Conservation (phyloP, 2,888 invertebrate species). For the Amblyjoppa proteus region DNA sequence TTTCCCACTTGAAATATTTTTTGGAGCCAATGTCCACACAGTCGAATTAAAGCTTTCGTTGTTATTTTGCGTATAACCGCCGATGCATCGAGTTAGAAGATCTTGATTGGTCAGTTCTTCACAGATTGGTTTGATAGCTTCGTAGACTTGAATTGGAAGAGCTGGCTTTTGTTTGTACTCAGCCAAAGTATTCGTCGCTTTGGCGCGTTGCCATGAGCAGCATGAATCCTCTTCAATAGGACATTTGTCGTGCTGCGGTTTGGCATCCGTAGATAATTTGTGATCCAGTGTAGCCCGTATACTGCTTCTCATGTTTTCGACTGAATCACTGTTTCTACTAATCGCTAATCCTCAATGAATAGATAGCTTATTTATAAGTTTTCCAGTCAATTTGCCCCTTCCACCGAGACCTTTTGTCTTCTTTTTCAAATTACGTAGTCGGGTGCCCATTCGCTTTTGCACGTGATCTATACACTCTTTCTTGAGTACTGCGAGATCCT, state of each 20-base stretch:
- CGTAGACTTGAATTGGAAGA: conserved; percentile 58
- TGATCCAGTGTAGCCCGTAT: conserved; percentile 71
- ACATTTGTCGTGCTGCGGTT: conserved; percentile 70
- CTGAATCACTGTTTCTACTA: conserved; percentile 61
- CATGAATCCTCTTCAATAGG: conserved; percentile 67
- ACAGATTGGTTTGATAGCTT: conserved; percentile 69
- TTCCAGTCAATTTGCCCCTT: conserved; percentile 51
- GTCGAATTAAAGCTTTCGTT: conserved; percentile 64
- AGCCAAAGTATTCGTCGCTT: conserved; percentile 53
- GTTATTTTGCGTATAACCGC: conserved; percentile 63
- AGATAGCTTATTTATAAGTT: conserved; percentile 55
- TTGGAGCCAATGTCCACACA: conserved; percentile 65
- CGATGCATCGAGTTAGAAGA: conserved; percentile 46
- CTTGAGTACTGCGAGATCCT: conserved; percentile 61
- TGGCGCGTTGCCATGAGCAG: conserved; percentile 65
- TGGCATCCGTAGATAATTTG: conserved; percentile 70
- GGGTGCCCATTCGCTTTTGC: conserved; percentile 72
- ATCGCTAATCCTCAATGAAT: conserved; percentile 63
- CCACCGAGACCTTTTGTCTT: conserved; percentile 40
- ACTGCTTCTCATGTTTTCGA: conserved; percentile 57
- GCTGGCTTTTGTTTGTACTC: conserved; percentile 49
- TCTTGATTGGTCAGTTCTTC: conserved; percentile 64
- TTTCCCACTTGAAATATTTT: conserved; percentile 63
- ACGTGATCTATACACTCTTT: conserved; percentile 71
- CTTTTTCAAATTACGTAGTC: conserved; percentile 44